Percentiles rank a stretch among this genome's conserved stretches.
Conservation (phyloP, 2,888 invertebrate genomes). For the Leptarthrus brevirostris region DNA sequence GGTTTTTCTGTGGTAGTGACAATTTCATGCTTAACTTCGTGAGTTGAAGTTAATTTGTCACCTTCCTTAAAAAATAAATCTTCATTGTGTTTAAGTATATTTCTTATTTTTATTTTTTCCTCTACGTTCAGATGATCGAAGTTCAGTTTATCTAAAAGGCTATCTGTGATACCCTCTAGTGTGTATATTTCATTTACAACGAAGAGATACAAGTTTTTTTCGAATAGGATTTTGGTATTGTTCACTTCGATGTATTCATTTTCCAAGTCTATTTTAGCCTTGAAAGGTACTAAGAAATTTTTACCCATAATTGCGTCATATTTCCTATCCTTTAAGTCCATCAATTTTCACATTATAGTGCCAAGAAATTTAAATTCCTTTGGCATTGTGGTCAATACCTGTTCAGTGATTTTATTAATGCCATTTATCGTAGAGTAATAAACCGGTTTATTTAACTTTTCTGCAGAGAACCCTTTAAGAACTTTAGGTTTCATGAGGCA, state of each 20-base stretch:
- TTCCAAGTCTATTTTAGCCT: constrained; percentile 50
- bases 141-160: constrained; percentile 41
- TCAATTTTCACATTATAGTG: constrained; percentile 51
- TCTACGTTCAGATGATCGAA: no score
- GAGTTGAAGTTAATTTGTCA: no score
- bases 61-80: no score
- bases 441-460: constrained; percentile 16
- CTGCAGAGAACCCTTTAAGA: constrained; percentile 1
- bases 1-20: no score
- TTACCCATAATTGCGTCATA: no score
- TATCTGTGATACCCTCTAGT: constrained; percentile 47
- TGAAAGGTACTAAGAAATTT: no score
- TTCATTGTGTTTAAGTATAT: no score
- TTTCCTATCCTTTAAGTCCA: constrained; percentile 49
- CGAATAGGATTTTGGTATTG: no score
- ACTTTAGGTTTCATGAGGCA: constrained; percentile 31
- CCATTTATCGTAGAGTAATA: constrained; percentile 51
- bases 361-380: constrained; percentile 51
- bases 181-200: constrained; percentile 49
- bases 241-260: constrained; percentile 39
- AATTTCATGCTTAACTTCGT: no score
- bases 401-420: constrained; percentile 50
- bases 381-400: no score
- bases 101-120: no score
- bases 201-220: constrained; percentile 33